Evolutionary conservation across 2,113 vertebrate genomes (phyloP).

Genomic region (Oncorhynchus tshawytscha): DNA sequence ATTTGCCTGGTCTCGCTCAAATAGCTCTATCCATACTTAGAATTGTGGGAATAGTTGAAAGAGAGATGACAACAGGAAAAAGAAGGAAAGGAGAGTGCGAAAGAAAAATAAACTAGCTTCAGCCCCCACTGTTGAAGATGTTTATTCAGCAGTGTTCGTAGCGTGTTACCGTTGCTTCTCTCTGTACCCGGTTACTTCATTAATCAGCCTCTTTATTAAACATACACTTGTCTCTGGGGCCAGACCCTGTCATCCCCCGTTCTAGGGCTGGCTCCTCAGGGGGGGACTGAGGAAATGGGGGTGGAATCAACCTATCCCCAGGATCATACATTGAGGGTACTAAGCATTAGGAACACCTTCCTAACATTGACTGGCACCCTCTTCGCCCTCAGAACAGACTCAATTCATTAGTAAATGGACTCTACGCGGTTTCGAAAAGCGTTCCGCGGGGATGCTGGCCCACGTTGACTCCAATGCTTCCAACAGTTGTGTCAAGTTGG

Average conservation of each 20-base stretch:
- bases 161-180: conserved; percentile 37
- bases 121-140: conserved; percentile 14
- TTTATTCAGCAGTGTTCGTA: conserved; percentile 31
- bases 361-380: too few relatives aligned
- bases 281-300: background rate
- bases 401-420: too few relatives aligned
- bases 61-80: background rate
- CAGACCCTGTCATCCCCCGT: conserved; percentile 34
- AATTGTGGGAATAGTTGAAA: background rate
- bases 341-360: too few relatives aligned
- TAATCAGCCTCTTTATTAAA: conserved; percentile 71
- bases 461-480: too few relatives aligned
- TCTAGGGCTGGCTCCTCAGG: conserved; percentile 43
- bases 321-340: too few relatives aligned
- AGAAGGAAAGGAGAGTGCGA: conserved; percentile 9
- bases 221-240: conserved; percentile 66
- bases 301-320: background rate
- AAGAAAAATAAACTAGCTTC: background rate
- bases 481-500: too few relatives aligned
- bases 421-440: too few relatives aligned
- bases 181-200: conserved; percentile 45
- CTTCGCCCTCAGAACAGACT: too few relatives aligned
- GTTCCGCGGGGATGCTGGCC: too few relatives aligned
- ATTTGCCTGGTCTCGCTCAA: conserved; percentile 17
- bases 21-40: background rate